Base-by-base conservation (phyloP, 1,140 invertebrate genomes). In the Heterodera schachtii region DNA sequence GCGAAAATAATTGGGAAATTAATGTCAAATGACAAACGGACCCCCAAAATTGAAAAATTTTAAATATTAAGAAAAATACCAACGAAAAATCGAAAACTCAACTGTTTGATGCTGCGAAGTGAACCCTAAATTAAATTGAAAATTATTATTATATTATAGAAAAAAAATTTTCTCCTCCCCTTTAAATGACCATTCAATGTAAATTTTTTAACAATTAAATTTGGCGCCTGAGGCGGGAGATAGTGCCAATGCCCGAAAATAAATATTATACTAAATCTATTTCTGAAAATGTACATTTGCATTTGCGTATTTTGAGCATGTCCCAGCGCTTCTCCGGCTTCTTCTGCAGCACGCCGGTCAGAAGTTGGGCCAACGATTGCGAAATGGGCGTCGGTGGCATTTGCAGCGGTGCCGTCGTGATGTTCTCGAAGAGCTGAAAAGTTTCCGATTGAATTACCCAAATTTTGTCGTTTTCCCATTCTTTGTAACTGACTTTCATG, bases 321-420 rank as follows among this genome's bases (percentile, higher is more conserved):
- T 85, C 84, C 85, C 86, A 85, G 19, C 84, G 74, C 19, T 67
- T 75, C 13, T 82, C 80, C 60, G 85, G 86, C 64, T 86, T 47
- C 67, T 86, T 86, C 41, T 84, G 57, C 31, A 86, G 73, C 73
- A 86, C 71, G n/a, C 84, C 84, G n/a, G 49, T 5, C 64, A 86
- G 64, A 16, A 86, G 69, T 21, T 87, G 57, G 9, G 47, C 49
- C 11, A 86, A 70, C 64, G 66, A 64, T 0, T 21, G 64, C 13
- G 64, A 77, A 19, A 87, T 57, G 13, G 73, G 31, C 43, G 84
- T 75, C 31, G 49, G 31, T 13, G 85, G 86, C 75, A 82, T 78
- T 60, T 44, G 47, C 31, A 87, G 16, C 19, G 79, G 79, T 49
- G 75, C 71, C 43, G 79, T 81, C 41, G 67, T 83, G 52, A 86